Conservation (phyloP, 2,888 invertebrate genomes). For the Trachelus troglodyta region DNA sequence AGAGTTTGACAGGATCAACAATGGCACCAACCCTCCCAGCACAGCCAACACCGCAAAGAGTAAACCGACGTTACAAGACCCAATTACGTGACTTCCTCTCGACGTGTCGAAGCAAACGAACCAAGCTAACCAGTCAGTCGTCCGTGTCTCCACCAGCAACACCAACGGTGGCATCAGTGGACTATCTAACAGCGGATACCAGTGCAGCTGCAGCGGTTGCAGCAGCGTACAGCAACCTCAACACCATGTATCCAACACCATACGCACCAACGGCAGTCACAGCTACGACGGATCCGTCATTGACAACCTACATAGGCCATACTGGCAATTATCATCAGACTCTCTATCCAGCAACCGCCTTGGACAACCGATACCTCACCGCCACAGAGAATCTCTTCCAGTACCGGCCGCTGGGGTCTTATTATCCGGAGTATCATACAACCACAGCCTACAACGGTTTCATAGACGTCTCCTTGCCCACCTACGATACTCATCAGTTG, state of each 20-base stretch:
- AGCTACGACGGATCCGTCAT: conserved; percentile 74
- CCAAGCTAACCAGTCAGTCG: conserved; percentile 66
- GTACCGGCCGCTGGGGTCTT: conserved; percentile 86
- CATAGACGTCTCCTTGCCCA: conserved; percentile 78
- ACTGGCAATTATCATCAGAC: conserved; percentile 76
- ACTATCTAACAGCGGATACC: conserved; percentile 76
- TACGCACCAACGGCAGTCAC: conserved; percentile 80
- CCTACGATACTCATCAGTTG: conserved; percentile 72
- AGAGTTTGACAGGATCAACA: conserved; percentile 74
- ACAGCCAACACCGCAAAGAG: conserved; percentile 80
- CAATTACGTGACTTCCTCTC: conserved; percentile 93
- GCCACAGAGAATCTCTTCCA: conserved; percentile 89
- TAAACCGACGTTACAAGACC: conserved; percentile 92
- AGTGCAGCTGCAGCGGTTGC: conserved; percentile 74
- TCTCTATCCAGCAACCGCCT: conserved; percentile 69
- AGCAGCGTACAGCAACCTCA: conserved; percentile 83
- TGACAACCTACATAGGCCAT: conserved; percentile 76
- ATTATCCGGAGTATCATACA: conserved; percentile 83
- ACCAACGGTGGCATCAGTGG: conserved; percentile 72
- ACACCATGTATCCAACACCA: conserved; percentile 83
- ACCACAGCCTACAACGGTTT: conserved; percentile 84
- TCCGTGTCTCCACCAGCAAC: conserved; percentile 70
- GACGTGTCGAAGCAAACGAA: conserved; percentile 87
- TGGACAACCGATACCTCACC: conserved; percentile 75
- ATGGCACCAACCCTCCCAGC: conserved; percentile 68